Base-by-base conservation (phyloP, 2,113 vertebrate genomes). In the Corydoras maculifer region DNA sequence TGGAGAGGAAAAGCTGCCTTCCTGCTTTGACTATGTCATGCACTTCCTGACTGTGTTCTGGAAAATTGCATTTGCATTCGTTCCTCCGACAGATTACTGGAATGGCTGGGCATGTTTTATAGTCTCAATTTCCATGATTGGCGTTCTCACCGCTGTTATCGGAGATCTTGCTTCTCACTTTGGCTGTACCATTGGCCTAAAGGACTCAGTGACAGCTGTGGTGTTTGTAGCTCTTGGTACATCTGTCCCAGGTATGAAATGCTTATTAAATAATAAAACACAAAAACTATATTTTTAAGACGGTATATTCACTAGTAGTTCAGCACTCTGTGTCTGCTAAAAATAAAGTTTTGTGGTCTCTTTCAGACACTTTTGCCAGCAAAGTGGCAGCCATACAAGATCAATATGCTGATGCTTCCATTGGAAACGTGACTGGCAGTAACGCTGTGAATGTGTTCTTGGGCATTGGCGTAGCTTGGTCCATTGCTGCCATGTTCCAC, bases 41-140 rank as follows among this genome's bases (percentile, higher is more conserved):
- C 96, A 98, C 88, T 98, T 97, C 82, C 90, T 98, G 83, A 98
- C 95, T 0, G 88, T 98, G 72, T 97, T 98, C 91, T 98, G 96
- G 96, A 98, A 98, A 86, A 88, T 98, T 65, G 84, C 96, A 64
- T 98, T 98, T 58, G 95, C 94, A 60, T 90, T 98, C 2, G 96
- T 98, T n/a, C 96, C 96, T 9, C 96, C 96, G 0, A 96, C 96
- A 3, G 95, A 98, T 75, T 94, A 96, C 87, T 94, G 92, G 91
- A 98, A 93, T 0, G 96, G 96, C 77, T 98, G 96, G 96, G 93
- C 95, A 0, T 98, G 96, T 80, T 98, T 98, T 1, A 82, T 91
- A 0, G 91, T 98, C 50, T 98, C 93, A 81, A 98, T 98, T 84
- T 76, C 86, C 1, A 92, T 93, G 90, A 98, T 98, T 0, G 96